Evolutionary conservation across 1,140 invertebrate species (phyloP).

Genomic region (Bradynema listronoti): DNA sequence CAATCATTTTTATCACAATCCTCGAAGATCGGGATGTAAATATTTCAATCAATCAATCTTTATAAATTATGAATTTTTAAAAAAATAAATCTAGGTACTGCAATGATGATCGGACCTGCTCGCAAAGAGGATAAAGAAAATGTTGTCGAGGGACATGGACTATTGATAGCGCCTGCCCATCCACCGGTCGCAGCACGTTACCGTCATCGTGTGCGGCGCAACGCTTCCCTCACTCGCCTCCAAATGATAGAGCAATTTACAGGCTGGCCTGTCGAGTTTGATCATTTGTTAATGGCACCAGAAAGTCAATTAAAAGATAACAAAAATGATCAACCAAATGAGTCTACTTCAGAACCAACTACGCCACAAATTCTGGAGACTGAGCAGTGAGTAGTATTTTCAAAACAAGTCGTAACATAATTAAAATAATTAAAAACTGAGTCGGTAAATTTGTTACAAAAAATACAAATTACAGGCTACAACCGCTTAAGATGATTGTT

Average conservation of each 20-base stretch:
- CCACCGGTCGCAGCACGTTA: constrained; percentile 19
- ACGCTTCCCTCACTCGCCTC: not conserved
- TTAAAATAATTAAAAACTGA: too few species aligned
- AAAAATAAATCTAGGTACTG: constrained; percentile 28
- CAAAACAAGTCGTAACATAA: too few species aligned
- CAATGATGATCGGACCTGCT: constrained; percentile 51
- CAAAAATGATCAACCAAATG: too few species aligned
- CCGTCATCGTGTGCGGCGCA: constrained; percentile 4
- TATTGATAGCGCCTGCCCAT: constrained; percentile 43
- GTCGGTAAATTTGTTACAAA: too few species aligned
- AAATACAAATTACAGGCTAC: too few species aligned
- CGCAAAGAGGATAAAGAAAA: constrained; percentile 32
- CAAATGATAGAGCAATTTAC: constrained; percentile 11
- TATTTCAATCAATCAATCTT: too few species aligned
- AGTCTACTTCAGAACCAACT: too few species aligned
- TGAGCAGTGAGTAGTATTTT: too few species aligned
- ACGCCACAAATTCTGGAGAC: too few species aligned
- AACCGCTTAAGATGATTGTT: too few species aligned
- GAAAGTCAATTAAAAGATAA: not conserved
- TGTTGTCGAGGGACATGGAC: constrained; percentile 38
- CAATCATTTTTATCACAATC: constrained; percentile 50
- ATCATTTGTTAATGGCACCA: constrained; percentile 46
- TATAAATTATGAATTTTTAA: not conserved
- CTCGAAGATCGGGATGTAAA: constrained; percentile 21
- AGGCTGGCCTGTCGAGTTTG: constrained; percentile 43